Evolutionary conservation across 1,140 invertebrate genomes (phyloP), one percentile per base, ranked within the genome.

Genomic region (Lepidurus apus): DNA sequence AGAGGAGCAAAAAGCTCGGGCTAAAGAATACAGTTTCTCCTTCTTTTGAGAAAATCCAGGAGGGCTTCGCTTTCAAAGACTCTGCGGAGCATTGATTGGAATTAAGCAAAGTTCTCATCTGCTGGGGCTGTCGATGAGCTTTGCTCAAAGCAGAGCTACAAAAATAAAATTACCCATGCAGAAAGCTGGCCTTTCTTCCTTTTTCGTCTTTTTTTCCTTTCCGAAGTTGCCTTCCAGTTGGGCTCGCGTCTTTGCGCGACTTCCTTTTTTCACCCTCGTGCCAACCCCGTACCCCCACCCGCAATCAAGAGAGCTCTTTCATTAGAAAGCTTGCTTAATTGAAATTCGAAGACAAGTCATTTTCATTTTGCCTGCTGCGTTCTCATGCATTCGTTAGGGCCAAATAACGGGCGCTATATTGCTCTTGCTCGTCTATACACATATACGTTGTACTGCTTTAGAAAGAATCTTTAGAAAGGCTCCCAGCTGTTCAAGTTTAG

Each of bases 131-230:
- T 65, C 53, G 53, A 65, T 65, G 53, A 65, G 53, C 53, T 65
- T 11, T 21, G 53, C 53, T 65, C 53, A 65, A 65, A 65, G 53
- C 7, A 65, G 21, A 65, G 53, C 53, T 65, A 21, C 53, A 13
- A 65, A 65, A 65, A 65, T 65, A 65, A 65, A 65, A 65, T 65
- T 65, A 65, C 53, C 53, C 53, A 65, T 65, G 53, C 53, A 65
- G 53, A 65, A 65, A 65, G 53, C 53, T 21, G 53, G 53, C 53
- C 53, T 65, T 65, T 65, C 53, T 65, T 47, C 45, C 17, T 4
- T 3, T 34, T 34, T 26, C 26, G 26, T 1, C 1, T 34, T 34
- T 34, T 34, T 34, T 34, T 65, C 53, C 21, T 65, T 65, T 65
- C 0, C 3, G 53, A 4, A 7, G 7, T 13, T 21, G 10, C 53